A percentile compares a stretch with the other conserved stretches of the same genome.
phyloP scores from a whole-genome alignment of 2,797 vertebrate species.

The Lagorchestes hirsutus region DNA sequence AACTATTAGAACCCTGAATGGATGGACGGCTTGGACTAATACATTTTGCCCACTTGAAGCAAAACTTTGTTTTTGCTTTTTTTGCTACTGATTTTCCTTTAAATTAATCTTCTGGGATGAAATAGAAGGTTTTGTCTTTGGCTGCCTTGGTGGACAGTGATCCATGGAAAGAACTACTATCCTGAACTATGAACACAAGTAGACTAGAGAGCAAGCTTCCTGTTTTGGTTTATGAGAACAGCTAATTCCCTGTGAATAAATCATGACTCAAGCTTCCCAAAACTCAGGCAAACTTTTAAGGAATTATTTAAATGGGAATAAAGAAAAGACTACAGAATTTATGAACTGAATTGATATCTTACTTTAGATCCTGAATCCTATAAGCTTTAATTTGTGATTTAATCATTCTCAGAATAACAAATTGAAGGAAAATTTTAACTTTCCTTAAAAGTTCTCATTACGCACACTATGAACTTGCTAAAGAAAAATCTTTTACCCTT shows the following conservation, averaged over 20 bases:
- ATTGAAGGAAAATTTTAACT: constrained; percentile 10
- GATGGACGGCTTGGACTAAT: constrained; percentile 71
- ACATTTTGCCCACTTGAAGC: constrained; percentile 76
- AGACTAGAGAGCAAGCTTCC: constrained; percentile 20
- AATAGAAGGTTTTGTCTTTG: constrained; percentile 42
- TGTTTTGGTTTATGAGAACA: constrained; percentile 40
- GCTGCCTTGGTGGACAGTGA: constrained; percentile 5
- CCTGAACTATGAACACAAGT: not conserved
- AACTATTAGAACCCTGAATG: constrained; percentile 63
- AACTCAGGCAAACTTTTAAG: constrained; percentile 6
- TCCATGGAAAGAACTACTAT: constrained; percentile 10
- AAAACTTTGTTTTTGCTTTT: constrained; percentile 56
- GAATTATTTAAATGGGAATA: constrained; percentile 36
- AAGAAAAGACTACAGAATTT: constrained; percentile 36
- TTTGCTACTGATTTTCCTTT: constrained; percentile 42
- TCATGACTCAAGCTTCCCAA: constrained; percentile 39
- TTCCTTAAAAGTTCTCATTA: not conserved
- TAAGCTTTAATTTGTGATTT: constrained; percentile 3
- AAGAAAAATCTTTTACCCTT: not conserved
- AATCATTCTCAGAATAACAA: not conserved
- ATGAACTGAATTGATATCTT: not conserved
- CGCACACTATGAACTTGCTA: constrained; percentile 26
- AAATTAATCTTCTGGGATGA: constrained; percentile 62
- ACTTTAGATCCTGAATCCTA: not conserved
- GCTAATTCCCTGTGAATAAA: constrained; percentile 19